These are phyloP conservation scores for Idaea aversata DNA, from an alignment of 2,888 invertebrate species.

Conservation along the genomic window DNA sequence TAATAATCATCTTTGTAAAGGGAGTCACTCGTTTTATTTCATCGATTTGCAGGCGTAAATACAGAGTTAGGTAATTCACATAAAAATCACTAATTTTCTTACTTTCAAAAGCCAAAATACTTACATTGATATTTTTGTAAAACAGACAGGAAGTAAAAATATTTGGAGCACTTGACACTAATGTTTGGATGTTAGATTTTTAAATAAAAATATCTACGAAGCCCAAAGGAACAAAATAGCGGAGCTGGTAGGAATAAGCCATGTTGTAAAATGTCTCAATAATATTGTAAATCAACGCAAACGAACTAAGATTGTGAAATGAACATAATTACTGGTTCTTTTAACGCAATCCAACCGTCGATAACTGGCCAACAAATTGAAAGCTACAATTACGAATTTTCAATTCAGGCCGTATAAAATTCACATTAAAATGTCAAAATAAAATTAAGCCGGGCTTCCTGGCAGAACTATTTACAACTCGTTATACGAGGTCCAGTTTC, in stretches of 20 bases:
- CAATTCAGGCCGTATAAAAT: constrained; percentile 17
- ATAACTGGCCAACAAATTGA: constrained; percentile 14
- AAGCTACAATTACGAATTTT: constrained; percentile 14
- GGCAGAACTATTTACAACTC: constrained; percentile 31
- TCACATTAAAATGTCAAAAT: constrained; percentile 24
- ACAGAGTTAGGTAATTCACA: too few species aligned
- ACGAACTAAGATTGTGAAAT: background rate
- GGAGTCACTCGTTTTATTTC: background rate
- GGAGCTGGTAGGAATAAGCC: too few species aligned
- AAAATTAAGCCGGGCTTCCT: constrained; percentile 18
- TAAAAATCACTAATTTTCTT: background rate
- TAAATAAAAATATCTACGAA: too few species aligned
- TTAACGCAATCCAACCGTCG: constrained; percentile 4
- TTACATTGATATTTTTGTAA: too few species aligned
- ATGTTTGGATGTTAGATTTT: too few species aligned
- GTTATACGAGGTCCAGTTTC: constrained; percentile 37
- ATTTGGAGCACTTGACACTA: too few species aligned
- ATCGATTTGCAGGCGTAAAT: background rate
- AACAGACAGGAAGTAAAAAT: too few species aligned
- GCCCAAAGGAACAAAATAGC: too few species aligned
- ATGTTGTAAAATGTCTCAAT: too few species aligned
- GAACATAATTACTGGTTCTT: constrained; percentile 1
- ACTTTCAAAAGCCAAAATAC: too few species aligned
- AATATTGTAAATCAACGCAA: background rate
- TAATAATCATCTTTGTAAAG: constrained; percentile 23